phyloP scores from a whole-genome alignment of 2,888 invertebrate genomes.

The Coelopa pilipes region DNA sequence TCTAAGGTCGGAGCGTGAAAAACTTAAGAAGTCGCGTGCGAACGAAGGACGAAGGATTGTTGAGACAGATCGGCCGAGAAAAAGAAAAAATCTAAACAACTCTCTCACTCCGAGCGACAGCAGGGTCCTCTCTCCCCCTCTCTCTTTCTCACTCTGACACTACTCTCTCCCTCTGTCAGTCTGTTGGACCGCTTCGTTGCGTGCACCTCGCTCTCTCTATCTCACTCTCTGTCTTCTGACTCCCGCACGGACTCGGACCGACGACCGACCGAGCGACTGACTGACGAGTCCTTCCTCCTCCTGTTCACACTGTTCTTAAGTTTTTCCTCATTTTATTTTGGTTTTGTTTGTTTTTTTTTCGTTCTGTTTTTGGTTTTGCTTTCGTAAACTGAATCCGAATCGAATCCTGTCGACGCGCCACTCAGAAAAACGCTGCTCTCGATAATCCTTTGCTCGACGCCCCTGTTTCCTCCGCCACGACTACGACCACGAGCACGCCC shows the following conservation, averaged over 20 bases:
- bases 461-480: no score
- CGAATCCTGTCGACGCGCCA: conserved; percentile 7
- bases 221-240: conserved; percentile 33
- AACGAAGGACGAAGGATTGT: conserved; percentile 61
- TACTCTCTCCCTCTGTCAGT: conserved; percentile 36
- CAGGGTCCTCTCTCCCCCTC: conserved; percentile 39
- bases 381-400: neutral
- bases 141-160: conserved; percentile 40
- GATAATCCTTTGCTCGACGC: conserved; percentile 52
- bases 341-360: conserved; percentile 50
- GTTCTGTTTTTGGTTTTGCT: neutral
- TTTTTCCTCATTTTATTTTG: conserved; percentile 52
- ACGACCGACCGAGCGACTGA: conserved; percentile 37
- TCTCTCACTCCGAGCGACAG: conserved; percentile 36
- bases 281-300: conserved; percentile 59
- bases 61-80: conserved; percentile 63
- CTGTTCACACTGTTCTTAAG: conserved; percentile 57
- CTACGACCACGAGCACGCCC: no score
- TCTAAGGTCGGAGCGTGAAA: conserved; percentile 4
- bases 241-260: conserved; percentile 37
- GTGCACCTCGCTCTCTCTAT: no score
- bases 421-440: conserved; percentile 56
- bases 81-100: conserved; percentile 68
- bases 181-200: conserved; percentile 36
- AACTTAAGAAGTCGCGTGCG: conserved; percentile 45